Evolutionary conservation across 1,140 invertebrate genomes (phyloP), one percentile per base, ranked within the genome.

Genomic region (Microplitis mediator): DNA sequence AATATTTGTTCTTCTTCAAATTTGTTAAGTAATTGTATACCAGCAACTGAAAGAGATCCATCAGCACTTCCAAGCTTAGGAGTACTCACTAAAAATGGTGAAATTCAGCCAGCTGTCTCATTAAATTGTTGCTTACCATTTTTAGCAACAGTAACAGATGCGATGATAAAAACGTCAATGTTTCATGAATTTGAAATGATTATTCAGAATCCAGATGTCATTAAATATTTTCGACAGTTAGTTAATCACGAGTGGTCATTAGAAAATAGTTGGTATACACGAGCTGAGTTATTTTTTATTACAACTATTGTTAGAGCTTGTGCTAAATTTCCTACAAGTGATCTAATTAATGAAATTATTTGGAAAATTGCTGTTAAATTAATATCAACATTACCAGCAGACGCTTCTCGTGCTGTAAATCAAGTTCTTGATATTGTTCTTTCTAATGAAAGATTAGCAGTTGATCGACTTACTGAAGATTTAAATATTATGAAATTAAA

Each of bases 221-320:
- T 60, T n/a, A 81, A 76, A 34, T 87, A 87, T 66, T 45, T 86
- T 4, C 35, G 60, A 23, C 78, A 77, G 65, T 58, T 87, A 1
- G 75, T 76, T 14, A 76, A 69, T 51, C 54, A 60, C 4, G 75
- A 82, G 0, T 87, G 86, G 86, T 77, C 74, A 13, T 74, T 86
- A 6, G 80, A 84, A 60, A 77, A 60, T 65, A 87, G 84, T 0
- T 87, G 85, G 85, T 87, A 82, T 36, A 83, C 83, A 6, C 79
- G 85, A 45, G 63, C 74, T 0, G 86, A 87, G 65, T 80, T 86
- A 2, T 76, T 62, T 23, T 77, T 87, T 4, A 69, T 87, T 4
- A 73, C 71, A 1, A 78, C 71, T 4, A 56, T 86, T 5, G 79
- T 85, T 1, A 66, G 72, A 45, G 76, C 78, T 4, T 73, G 70